Evolutionary conservation across 2,113 vertebrate species (phyloP).

Genomic region (Neotoma lepida): DNA sequence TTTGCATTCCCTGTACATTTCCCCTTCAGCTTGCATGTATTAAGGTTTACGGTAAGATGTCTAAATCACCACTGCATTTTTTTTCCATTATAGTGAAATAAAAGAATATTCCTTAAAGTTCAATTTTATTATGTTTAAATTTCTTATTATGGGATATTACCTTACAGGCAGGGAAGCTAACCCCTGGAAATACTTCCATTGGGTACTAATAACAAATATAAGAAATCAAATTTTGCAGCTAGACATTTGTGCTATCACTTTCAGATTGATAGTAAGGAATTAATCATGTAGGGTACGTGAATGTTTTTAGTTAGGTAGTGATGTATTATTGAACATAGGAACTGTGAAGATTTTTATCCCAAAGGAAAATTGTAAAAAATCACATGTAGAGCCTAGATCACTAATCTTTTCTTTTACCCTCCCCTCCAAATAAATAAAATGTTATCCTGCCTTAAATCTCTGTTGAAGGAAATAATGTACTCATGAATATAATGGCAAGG

Average conservation of each 20-base stretch:
- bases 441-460: neutral
- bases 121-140: slow-evolving; percentile 66
- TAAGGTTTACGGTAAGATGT: slow-evolving; percentile 46
- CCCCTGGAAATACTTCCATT: slow-evolving; percentile 17
- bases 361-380: slow-evolving; percentile 34
- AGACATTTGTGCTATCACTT: slow-evolving; percentile 3
- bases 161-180: slow-evolving; percentile 31
- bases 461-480: neutral
- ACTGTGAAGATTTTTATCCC: slow-evolving; percentile 21
- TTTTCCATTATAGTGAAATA: slow-evolving; percentile 42
- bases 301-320: neutral
- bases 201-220: neutral
- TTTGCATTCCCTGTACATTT: slow-evolving; percentile 5
- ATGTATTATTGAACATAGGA: neutral
- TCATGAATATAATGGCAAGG: neutral
- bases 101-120: slow-evolving; percentile 61
- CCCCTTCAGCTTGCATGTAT: slow-evolving; percentile 40
- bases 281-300: neutral
- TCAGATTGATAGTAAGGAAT: neutral
- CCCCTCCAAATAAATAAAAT: neutral
- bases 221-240: slow-evolving; percentile 9
- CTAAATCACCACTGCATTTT: slow-evolving; percentile 53
- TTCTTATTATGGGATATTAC: slow-evolving; percentile 52
- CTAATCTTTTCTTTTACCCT: neutral
- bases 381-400: neutral